A percentile compares a stretch with the other conserved stretches of the same genome.
Conservation (phyloP, 2,888 invertebrate species). For the Adelognathus sp. region DNA sequence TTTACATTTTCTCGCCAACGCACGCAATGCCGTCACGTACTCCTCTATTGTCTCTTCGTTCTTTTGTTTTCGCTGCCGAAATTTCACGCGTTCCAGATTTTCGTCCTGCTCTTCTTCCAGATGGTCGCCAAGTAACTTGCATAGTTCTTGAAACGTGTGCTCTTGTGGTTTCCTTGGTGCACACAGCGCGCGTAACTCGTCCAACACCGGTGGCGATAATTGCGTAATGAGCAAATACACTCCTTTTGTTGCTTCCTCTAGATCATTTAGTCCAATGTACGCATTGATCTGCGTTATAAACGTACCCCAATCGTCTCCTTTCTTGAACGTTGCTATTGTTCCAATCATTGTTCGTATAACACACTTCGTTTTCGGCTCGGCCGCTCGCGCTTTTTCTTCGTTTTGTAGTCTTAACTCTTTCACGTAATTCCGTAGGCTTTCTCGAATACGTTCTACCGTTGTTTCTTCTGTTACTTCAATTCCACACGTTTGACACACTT, state of each 20-base stretch:
- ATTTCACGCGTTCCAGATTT: background rate
- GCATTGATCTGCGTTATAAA: background rate
- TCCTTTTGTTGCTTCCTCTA: background rate
- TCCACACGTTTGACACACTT: background rate
- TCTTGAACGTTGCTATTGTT: background rate
- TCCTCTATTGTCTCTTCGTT: slow-evolving; percentile 12
- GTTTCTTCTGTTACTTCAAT: background rate
- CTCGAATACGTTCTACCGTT: background rate
- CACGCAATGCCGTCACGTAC: background rate
- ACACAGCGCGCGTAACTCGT: background rate
- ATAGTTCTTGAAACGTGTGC: background rate
- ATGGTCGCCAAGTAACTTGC: background rate
- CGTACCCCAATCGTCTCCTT: background rate
- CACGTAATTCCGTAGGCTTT: background rate
- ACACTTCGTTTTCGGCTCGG: background rate
- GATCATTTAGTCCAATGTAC: background rate
- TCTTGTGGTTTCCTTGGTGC: background rate
- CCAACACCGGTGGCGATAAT: background rate
- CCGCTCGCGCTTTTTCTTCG: background rate
- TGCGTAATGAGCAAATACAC: background rate
- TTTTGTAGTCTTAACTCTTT: background rate
- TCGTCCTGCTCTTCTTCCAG: background rate
- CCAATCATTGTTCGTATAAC: background rate
- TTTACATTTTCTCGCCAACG: slow-evolving; percentile 14
- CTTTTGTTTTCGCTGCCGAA: background rate